Conservation (phyloP, 2,797 vertebrate genomes). For the Enteromius anoplus region DNA sequence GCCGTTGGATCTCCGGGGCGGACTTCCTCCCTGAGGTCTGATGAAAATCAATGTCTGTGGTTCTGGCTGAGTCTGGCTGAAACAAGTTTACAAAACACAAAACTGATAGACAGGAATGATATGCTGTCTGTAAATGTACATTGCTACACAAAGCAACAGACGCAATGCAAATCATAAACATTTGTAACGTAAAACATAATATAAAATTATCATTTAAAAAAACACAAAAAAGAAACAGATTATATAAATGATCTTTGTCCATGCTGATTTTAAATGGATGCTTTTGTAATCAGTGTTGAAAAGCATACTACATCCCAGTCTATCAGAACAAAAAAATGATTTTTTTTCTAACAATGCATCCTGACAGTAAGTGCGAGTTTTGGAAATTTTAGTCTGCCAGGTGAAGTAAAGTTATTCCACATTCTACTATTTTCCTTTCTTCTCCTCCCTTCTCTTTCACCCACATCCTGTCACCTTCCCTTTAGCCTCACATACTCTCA, state of each 20-base stretch:
- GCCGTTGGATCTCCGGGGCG: conserved; percentile 14
- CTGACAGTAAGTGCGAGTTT: background rate
- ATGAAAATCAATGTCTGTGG: conserved; percentile 35
- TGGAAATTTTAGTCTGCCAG: conserved; percentile 37
- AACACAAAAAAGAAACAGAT: background rate
- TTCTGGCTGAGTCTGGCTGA: conserved; percentile 2
- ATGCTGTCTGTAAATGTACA: background rate
- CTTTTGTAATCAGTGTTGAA: background rate
- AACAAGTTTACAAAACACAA: conserved; percentile 21
- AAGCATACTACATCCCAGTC: background rate
- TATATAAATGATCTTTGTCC: background rate
- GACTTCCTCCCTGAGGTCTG: conserved; percentile 31
- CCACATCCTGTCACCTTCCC: conserved; percentile 9
- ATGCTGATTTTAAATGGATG: background rate
- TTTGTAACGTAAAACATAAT: background rate
- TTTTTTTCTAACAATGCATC: background rate
- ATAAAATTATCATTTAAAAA: background rate
- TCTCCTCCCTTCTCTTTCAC: background rate
- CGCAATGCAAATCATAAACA: background rate
- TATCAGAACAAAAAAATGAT: background rate
- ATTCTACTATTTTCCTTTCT: background rate
- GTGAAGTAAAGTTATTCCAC: conserved; percentile 32
- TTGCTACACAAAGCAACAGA: background rate
- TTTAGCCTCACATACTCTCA: background rate
- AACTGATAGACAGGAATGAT: background rate